Percentiles rank a stretch among this genome's conserved stretches.
phyloP scores from a whole-genome alignment of 2,888 invertebrate species.

The Girardia tigrina region DNA sequence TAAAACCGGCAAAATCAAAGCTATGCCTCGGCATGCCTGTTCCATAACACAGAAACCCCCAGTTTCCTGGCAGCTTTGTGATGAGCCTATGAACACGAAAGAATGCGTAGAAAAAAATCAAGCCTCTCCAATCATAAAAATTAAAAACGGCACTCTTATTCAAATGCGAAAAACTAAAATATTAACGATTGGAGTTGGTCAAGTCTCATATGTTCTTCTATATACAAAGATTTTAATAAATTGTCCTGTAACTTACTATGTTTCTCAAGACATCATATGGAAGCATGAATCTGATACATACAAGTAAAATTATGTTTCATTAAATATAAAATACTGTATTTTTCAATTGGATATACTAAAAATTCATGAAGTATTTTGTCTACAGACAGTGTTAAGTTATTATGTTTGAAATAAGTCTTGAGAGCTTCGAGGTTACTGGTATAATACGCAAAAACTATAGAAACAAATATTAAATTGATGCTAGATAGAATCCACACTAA shows the following conservation, averaged over 20 bases:
- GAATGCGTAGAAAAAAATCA: slow-evolving; percentile 6
- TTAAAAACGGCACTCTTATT: slow-evolving; percentile 26
- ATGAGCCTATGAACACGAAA: slow-evolving; percentile 29
- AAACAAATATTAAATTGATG: no score
- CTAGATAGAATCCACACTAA: no score
- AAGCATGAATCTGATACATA: slow-evolving; percentile 7
- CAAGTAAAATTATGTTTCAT: background rate
- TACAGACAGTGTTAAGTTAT: no score
- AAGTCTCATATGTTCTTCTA: slow-evolving; percentile 29
- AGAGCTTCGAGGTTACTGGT: no score
- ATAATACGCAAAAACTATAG: no score
- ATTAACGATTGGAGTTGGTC: slow-evolving; percentile 26
- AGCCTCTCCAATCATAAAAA: slow-evolving; percentile 9
- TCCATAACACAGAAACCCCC: background rate
- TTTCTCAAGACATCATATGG: slow-evolving; percentile 20
- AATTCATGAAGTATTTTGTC: no score
- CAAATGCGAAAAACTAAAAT: slow-evolving; percentile 29
- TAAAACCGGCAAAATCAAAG: background rate
- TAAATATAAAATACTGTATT: no score
- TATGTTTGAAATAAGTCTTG: no score
- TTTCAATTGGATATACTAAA: no score
- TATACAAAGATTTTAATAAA: slow-evolving; percentile 28
- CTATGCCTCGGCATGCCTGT: slow-evolving; percentile 17
- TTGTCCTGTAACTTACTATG: slow-evolving; percentile 32
- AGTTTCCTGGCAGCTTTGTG: slow-evolving; percentile 1